Base-by-base conservation (phyloP, 1,140 invertebrate species). In the Papilio xuthus region DNA sequence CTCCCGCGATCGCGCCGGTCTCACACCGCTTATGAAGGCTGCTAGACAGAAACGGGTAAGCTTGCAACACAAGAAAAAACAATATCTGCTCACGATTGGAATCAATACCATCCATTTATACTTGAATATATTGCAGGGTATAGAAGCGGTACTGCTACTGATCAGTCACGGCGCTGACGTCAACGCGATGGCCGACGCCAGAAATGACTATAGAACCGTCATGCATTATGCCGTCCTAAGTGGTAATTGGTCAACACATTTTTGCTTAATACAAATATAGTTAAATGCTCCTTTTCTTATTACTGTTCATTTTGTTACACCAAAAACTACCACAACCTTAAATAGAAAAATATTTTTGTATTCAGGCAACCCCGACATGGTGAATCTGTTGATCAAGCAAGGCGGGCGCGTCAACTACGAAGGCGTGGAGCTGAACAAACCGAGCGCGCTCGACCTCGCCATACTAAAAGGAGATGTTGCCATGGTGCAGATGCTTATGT, bases 11-110 rank as follows among this genome's bases (percentile, higher is more conserved):
- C 94, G 98, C 41, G 96, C 97, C 78, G 98, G 98, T 9, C 91
- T 98, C 2, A 98, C 97, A 0, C 97, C 97, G 0, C 90, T 99
- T 12, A 99, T 99, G 98, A 98, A 97, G 89, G 97, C 97, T 56
- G 96, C 96, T 13, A 94, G 97, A 79, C 95, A 97, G 81, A 95
- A 96, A 15, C 96, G 97, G 94, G 96, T 97, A 88, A 85, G 50
- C n/a, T 20, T 18, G 50, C 18, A 15, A 20, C 15, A 8, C n/a
- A 9, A 53, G n/a, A 18, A n/a, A n/a, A 53, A 4, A 18, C 7
- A 20, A 7, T 50, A 41, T n/a, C 50, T 50, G 12, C 15, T 47
- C 4, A 47, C 10, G 3, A 12, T 13, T 18, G 15, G 13, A 47
- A 47, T 47, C 13, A 15, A 15, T 15, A 47, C 15, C 2, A 47